Percentiles rank a stretch among this genome's conserved stretches.
Conservation (phyloP, 2,113 vertebrate genomes). For the Orcinus orca region DNA sequence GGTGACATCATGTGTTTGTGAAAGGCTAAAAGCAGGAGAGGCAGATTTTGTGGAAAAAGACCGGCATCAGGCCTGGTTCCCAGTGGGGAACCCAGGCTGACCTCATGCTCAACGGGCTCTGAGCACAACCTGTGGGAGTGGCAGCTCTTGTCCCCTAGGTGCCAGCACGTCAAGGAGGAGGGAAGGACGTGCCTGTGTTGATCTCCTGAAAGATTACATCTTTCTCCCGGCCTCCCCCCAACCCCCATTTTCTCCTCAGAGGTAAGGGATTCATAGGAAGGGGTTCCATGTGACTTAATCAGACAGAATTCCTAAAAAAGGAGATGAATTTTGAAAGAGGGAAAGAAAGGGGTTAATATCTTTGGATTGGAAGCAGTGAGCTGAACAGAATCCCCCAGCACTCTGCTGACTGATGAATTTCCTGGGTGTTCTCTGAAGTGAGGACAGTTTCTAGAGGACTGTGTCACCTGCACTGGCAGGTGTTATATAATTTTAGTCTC, state of each 20-base stretch:
- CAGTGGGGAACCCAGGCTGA: neutral
- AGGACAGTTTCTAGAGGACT: neutral
- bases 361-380: neutral
- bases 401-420: neutral
- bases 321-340: constrained; percentile 29
- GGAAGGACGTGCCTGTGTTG: neutral
- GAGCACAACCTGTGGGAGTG: neutral
- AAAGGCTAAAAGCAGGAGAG: constrained; percentile 52
- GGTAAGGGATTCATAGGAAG: neutral
- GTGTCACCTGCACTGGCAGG: neutral
- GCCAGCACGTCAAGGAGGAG: neutral
- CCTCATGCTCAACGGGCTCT: neutral
- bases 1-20: constrained; percentile 71
- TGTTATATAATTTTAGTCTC: constrained; percentile 4
- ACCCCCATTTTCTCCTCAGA: neutral
- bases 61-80: neutral
- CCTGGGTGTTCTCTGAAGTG: neutral
- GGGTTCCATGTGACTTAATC: neutral
- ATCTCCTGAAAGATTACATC: neutral
- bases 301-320: neutral
- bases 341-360: neutral
- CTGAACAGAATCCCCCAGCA: neutral
- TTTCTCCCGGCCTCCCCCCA: neutral
- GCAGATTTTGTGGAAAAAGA: constrained; percentile 59
- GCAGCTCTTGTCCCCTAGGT: neutral